Evolutionary conservation across 92 coral and sea anemone genomes (phyloP), one percentile per base, ranked within the genome.

Genomic region (Scolanthus callimorphus): DNA sequence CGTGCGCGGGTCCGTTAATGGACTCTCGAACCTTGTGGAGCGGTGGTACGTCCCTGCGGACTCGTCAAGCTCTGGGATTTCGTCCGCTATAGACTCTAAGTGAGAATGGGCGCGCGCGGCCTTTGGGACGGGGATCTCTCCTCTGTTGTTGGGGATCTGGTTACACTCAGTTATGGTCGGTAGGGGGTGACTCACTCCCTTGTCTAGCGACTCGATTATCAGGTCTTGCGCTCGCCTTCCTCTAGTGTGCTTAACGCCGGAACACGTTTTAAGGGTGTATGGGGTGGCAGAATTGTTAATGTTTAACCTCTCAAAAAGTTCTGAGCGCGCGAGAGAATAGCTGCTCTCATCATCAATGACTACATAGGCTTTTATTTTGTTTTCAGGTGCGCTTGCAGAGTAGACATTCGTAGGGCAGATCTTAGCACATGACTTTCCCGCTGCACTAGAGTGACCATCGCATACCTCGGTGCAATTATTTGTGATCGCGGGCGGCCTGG

Each of bases 21-120:
- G n/a, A n/a, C n/a, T n/a, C n/a, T n/a, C 71, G 76, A 23, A 77
- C 63, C 55, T 83, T 77, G 58, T 71, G 90, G 0, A 77, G 80
- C 1, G 71, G n/a, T n/a, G n/a, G n/a, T n/a, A n/a, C n/a, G n/a
- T n/a, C n/a, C n/a, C n/a, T n/a, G n/a, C 56, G 0, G 26, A 6
- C 23, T 13, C 25, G 31, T 68, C 66, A 4, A 76, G 67, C 45
- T 20, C 63, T 21, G 78, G 78, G 3, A 76, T 60, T 31, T 60
- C 20, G 0, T 60, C 57, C 3, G 65, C 70, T 1, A 76, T 69
- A 12, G 24, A 38, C 4, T 20, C 2, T 17, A 81, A 51, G 31
- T 69, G 88, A 0, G 77, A 74, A 15, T 74, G 83, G 0, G 74
- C 88, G 23, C 38, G 52, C 1, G 73, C 68, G 31, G 49, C 43